Base-by-base conservation (phyloP, 2,113 vertebrate species). In the Chiloscyllium plagiosum region DNA sequence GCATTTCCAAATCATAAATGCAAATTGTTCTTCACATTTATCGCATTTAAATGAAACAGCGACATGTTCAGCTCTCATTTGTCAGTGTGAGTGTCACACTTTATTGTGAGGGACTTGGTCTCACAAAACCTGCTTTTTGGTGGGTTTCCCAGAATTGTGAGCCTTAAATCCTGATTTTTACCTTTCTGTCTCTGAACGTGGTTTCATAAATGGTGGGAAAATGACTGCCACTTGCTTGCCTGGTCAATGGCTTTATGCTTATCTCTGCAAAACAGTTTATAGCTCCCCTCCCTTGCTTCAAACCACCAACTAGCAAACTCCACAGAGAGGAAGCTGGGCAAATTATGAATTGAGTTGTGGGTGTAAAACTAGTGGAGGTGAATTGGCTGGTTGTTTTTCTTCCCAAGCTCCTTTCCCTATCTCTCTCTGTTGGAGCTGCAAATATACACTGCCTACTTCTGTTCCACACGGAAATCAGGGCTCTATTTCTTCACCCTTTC, bases 61-160 rank as follows among this genome's bases (percentile, higher is more conserved):
- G 37, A 37, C 78, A 83, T 83, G 78, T 42, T 83, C 37, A 37
- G 78, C 78, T 83, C n/a, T 83, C 37, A 42, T 42, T 83, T n/a
- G 78, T n/a, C 37, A 83, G n/a, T 37, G 19, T 42, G 0, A 83
- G 17, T 42, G 78, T 42, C n/a, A 42, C 78, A 83, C 15, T 3
- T 83, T 83, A 83, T 2, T 2, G 56, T 61, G 37, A 83, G 37
- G n/a, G 37, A 17, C 78, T 17, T 83, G 37, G 37, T 83, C 19
- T 42, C 78, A 83, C 78, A 83, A 80, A 83, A 83, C n/a, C 78
- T 83, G 78, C n/a, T 83, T 19, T 83, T 83, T 83, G n/a, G 78
- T n/a, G 78, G 37, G 78, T 83, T 83, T 37, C 78, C 78, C 37
- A 83, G n/a, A 83, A 83, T 37, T n/a, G 19, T n/a, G n/a, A 15